Conservation (phyloP, 2,113 vertebrate species). For the Heloderma charlesbogerti region DNA sequence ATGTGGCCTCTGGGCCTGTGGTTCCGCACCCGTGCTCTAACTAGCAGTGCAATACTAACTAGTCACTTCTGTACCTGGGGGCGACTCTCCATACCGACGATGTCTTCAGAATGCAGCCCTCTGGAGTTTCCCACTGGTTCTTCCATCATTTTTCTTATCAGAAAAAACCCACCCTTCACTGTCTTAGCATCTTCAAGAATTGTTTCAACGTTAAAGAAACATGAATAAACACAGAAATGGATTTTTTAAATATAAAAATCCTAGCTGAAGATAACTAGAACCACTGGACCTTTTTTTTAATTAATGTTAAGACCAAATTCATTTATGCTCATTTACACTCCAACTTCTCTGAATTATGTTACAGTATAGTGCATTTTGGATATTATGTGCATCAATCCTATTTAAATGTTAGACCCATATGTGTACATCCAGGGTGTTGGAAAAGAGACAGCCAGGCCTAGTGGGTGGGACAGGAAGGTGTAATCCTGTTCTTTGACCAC, state of each 20-base stretch:
- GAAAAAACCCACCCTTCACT: too few relatives aligned
- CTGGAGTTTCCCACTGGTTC: too few relatives aligned
- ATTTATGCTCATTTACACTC: not conserved
- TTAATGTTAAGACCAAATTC: not conserved
- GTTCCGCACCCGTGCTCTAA: too few relatives aligned
- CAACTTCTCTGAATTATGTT: not conserved
- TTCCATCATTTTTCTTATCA: too few relatives aligned
- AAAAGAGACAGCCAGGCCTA: not conserved
- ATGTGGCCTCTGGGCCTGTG: not conserved
- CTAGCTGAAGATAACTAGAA: not conserved
- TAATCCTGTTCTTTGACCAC: not conserved
- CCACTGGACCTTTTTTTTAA: too few relatives aligned
- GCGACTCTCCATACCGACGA: too few relatives aligned
- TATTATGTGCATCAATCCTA: not conserved
- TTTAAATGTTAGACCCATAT: not conserved
- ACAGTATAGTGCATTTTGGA: not conserved
- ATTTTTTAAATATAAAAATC: not conserved
- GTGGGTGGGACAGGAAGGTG: not conserved
- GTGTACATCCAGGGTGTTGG: not conserved
- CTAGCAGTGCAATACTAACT: not conserved
- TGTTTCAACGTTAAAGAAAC: too few relatives aligned
- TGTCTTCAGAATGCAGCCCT: too few relatives aligned
- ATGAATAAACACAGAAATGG: too few relatives aligned
- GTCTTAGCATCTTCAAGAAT: too few relatives aligned
- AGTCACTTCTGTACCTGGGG: not conserved